phyloP scores from a whole-genome alignment of 2,888 invertebrate species.

The Linnaemya vulpina region DNA sequence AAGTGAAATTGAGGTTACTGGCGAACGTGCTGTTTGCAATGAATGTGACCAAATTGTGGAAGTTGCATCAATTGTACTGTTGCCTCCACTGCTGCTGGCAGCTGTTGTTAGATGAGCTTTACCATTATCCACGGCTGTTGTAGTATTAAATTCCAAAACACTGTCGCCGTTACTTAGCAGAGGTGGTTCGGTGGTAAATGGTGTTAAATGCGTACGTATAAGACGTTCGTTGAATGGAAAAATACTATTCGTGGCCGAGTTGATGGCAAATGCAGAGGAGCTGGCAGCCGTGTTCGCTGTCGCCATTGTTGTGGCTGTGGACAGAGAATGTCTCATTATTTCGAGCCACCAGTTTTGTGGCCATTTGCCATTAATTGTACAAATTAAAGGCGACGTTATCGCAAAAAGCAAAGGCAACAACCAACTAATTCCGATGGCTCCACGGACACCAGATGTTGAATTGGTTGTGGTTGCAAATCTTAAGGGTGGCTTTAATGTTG shows the following conservation, averaged over 20 bases:
- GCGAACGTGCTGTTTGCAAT: slow-evolving; percentile 59
- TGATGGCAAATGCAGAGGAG: slow-evolving; percentile 54
- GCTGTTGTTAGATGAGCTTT: slow-evolving; percentile 47
- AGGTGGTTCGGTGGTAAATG: slow-evolving; percentile 66
- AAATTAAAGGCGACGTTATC: slow-evolving; percentile 82
- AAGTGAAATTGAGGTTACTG: slow-evolving; percentile 67
- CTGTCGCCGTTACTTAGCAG: slow-evolving; percentile 78
- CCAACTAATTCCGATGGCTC: slow-evolving; percentile 83
- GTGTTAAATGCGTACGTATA: slow-evolving; percentile 65
- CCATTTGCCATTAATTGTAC: slow-evolving; percentile 83
- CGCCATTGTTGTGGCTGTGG: slow-evolving; percentile 39
- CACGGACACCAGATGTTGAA: slow-evolving; percentile 79
- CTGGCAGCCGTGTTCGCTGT: not conserved
- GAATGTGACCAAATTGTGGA: slow-evolving; percentile 71
- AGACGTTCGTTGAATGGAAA: slow-evolving; percentile 56
- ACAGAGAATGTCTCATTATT: slow-evolving; percentile 75
- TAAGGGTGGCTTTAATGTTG: slow-evolving; percentile 55
- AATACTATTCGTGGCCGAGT: slow-evolving; percentile 52
- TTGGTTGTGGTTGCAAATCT: slow-evolving; percentile 47
- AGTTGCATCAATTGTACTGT: slow-evolving; percentile 66
- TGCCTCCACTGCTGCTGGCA: slow-evolving; percentile 55
- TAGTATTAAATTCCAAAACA: slow-evolving; percentile 77
- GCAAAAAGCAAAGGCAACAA: slow-evolving; percentile 82
- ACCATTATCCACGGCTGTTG: slow-evolving; percentile 66
- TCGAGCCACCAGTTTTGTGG: slow-evolving; percentile 87